These are phyloP conservation scores for Hoplodrina ambigua DNA, from an alignment of 2,888 invertebrate genomes.

Conservation along the genomic window DNA sequence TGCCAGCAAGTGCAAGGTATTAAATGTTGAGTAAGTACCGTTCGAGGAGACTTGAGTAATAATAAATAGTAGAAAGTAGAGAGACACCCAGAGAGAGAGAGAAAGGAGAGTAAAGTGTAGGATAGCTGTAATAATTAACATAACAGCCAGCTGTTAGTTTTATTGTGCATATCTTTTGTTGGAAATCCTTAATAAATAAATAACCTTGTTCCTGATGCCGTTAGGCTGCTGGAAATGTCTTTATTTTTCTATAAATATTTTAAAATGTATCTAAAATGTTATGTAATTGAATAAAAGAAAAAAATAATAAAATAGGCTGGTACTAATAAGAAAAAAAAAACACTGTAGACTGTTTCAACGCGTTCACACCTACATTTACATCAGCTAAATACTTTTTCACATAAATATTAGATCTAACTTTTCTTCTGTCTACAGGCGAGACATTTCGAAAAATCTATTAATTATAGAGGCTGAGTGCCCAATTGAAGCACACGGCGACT, in stretches of 20 bases:
- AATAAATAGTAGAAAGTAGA: not conserved
- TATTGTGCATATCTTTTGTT: no score
- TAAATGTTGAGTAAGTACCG: conserved; percentile 49
- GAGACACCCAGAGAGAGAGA: not conserved
- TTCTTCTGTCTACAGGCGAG: conserved; percentile 30
- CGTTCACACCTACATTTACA: not conserved
- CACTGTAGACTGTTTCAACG: no score
- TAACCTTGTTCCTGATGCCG: no score
- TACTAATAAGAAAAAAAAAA: no score
- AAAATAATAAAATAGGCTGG: no score
- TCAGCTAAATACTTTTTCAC: not conserved
- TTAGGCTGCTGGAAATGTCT: no score
- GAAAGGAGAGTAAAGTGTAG: conserved; percentile 41
- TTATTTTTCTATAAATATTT: no score
- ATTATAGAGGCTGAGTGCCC: conserved; percentile 31
- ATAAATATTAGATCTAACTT: not conserved
- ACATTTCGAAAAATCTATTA: not conserved
- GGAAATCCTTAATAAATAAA: no score
- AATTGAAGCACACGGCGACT: conserved; percentile 31
- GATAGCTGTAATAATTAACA: no score
- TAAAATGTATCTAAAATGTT: no score
- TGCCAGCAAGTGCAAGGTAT: conserved; percentile 16
- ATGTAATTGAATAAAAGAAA: no score
- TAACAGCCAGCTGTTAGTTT: no score
- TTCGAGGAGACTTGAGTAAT: not conserved